Evolutionary conservation across 2,113 vertebrate species (phyloP), one percentile per base, ranked within the genome.

Genomic region (Hemichromis elongatus): DNA sequence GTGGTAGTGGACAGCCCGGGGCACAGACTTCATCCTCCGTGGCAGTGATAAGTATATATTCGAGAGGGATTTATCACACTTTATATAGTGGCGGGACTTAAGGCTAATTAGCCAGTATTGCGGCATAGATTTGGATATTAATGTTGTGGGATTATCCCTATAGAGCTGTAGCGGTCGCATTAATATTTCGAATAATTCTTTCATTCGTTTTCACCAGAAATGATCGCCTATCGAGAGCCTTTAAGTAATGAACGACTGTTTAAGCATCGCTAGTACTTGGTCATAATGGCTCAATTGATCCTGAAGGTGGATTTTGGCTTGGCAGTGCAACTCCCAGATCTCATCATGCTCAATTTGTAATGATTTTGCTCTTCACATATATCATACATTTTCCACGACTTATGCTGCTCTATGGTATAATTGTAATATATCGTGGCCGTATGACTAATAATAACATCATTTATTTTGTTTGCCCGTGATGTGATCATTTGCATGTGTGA

Each of bases 71-170:
- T 95, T 94, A 87, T 93, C 92, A 88, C 88, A 89, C 92, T 92
- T 95, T 95, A 19, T 92, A 92, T 92, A 90, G 94, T 87, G 70
- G 84, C 92, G 90, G 86, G 92, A 94, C 82, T 94, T 89, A 92
- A 88, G 90, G 87, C 88, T 95, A 96, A 95, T 95, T 94, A 94
- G 88, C 90, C 91, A 81, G 88, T 78, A 88, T 86, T 95, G 93
- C 90, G 86, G 89, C 90, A 90, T 92, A 92, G 87, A 95, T 95
- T 95, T 95, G 89, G 92, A 95, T 95, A 95, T 95, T 94, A 92
- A 95, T 93, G 92, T 91, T 92, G 79, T 88, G 92, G 90, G 91
- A 94, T 96, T 95, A 95, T 94, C 90, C 88, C 61, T 84, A 92
- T 50, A 92, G 90, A 91, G 87, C 91, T 90, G 91, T 53, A 91